A percentile compares a stretch with the other conserved stretches of the same genome.
Evolutionary conservation across 2,113 vertebrate genomes (phyloP).

Genomic region (Danionella cerebrum): DNA sequence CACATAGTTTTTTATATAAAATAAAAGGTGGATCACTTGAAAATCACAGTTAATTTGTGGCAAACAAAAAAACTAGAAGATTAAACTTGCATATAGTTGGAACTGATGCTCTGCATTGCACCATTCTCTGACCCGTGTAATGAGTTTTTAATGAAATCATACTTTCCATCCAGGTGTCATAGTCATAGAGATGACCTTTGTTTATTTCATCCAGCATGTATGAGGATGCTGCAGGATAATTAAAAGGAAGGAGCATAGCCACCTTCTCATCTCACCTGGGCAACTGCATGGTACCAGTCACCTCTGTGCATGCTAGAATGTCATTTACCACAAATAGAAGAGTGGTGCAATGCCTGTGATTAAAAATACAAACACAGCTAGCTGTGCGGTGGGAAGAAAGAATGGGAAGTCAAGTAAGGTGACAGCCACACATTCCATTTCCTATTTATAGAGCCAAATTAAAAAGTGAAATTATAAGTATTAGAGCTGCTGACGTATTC

Average conservation of each 20-base stretch:
- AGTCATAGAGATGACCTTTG: conserved; percentile 29
- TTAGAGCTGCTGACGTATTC: too few relatives aligned
- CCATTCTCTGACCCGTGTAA: neutral
- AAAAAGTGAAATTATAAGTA: too few relatives aligned
- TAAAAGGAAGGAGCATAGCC: conserved; percentile 34
- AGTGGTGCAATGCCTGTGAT: neutral
- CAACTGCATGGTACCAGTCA: neutral
- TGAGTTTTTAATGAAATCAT: conserved; percentile 28
- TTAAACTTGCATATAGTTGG: too few relatives aligned
- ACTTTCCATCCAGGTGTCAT: conserved; percentile 17
- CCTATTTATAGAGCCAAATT: too few relatives aligned
- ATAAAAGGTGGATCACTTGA: too few relatives aligned
- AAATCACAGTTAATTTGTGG: too few relatives aligned
- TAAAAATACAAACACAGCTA: neutral
- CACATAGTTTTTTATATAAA: neutral
- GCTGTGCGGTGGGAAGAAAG: neutral
- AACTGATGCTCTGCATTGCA: too few relatives aligned
- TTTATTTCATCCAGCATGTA: conserved; percentile 36
- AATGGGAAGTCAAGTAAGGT: neutral
- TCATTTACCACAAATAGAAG: neutral
- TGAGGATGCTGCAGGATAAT: conserved; percentile 43
- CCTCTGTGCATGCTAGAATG: neutral
- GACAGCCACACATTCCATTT: too few relatives aligned
- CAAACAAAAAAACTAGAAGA: too few relatives aligned
- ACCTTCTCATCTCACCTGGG: conserved; percentile 12